These are phyloP conservation scores for Entomyzon cyanotis DNA, from an alignment of 2,113 vertebrate genomes.

Conservation along the genomic window DNA sequence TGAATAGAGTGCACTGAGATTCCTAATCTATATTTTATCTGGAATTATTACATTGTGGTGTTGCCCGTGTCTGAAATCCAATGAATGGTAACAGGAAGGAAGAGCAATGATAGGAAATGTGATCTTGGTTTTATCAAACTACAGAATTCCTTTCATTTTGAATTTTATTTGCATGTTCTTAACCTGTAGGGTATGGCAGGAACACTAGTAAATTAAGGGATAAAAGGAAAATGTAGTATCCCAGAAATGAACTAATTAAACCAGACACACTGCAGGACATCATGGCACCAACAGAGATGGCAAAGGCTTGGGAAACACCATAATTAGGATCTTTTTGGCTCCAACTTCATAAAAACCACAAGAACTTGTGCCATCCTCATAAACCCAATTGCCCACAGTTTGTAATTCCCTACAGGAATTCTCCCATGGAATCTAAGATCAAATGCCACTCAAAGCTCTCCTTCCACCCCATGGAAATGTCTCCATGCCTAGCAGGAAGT, in stretches of 20 bases:
- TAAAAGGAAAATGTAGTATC: neutral
- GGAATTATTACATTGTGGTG: fast-evolving
- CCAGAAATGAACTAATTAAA: neutral
- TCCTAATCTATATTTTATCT: neutral
- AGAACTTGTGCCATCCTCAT: neutral
- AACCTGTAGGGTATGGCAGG: neutral
- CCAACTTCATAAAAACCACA: neutral
- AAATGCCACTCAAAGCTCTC: neutral
- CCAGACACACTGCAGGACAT: neutral
- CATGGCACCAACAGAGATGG: neutral
- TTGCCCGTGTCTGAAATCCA: neutral
- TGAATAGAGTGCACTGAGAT: neutral
- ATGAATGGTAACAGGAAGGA: fast-evolving
- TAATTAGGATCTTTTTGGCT: neutral
- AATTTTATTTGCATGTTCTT: neutral
- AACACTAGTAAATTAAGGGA: neutral
- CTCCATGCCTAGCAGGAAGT: conserved; percentile 14
- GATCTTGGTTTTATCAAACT: neutral
- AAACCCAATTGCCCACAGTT: neutral
- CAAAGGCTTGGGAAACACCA: neutral
- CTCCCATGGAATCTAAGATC: neutral
- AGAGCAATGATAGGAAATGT: fast-evolving
- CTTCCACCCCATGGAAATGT: neutral
- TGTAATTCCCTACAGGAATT: neutral
- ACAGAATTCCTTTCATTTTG: neutral